Conservation (phyloP, 2,113 vertebrate species). For the Lathamus discolor region DNA sequence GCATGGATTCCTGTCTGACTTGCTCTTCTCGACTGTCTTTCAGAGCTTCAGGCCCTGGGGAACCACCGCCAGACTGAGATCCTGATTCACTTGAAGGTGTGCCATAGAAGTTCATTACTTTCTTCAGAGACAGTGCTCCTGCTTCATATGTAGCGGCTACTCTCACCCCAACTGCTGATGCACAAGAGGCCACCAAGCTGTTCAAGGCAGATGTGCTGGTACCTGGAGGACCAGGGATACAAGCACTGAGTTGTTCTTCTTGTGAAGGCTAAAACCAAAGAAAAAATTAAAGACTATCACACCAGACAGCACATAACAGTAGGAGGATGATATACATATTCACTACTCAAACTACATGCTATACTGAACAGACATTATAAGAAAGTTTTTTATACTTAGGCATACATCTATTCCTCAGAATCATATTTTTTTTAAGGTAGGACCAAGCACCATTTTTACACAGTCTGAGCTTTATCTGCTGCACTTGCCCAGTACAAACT, state of each 20-base stretch:
- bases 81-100: conserved; percentile 50
- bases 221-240: conserved; percentile 71
- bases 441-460: neutral
- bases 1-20: conserved; percentile 86
- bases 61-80: conserved; percentile 12
- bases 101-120: conserved; percentile 93
- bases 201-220: conserved; percentile 85
- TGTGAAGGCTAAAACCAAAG: conserved; percentile 74
- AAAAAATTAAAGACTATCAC: neutral
- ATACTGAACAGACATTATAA: neutral
- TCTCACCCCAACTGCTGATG: conserved; percentile 90
- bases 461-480: neutral
- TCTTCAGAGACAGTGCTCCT: conserved; percentile 89
- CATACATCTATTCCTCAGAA: neutral
- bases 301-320: neutral
- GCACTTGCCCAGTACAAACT: neutral
- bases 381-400: neutral
- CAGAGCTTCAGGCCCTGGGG: conserved; percentile 64
- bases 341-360: neutral
- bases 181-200: conserved; percentile 92
- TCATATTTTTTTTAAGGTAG: neutral
- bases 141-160: conserved; percentile 94
- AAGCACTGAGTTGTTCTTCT: conserved; percentile 61
- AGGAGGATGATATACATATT: neutral
- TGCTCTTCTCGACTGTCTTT: conserved; percentile 80